Conservation (phyloP, 2,888 invertebrate species). For the Cheilosia grossa region DNA sequence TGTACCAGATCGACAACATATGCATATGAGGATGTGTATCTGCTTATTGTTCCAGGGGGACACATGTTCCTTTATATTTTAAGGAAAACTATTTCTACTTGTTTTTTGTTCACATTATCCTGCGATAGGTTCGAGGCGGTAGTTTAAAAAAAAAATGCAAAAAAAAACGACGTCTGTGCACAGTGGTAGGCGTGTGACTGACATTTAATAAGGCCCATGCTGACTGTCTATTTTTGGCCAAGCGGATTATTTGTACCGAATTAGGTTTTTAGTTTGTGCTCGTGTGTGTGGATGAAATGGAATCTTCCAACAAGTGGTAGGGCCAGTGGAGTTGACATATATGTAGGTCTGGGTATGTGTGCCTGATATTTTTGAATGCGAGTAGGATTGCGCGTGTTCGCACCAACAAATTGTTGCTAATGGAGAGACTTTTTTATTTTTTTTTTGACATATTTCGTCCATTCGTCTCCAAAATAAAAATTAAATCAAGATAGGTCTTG, state of each 20-base stretch:
- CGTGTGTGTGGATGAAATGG: not conserved
- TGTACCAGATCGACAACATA: slow-evolving; percentile 6
- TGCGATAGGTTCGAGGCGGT: slow-evolving; percentile 3
- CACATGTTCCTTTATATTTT: slow-evolving; percentile 54
- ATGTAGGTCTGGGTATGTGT: too few species aligned
- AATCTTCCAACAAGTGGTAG: not conserved
- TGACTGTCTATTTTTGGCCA: slow-evolving; percentile 56
- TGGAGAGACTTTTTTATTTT: too few species aligned
- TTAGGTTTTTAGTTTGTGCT: not conserved
- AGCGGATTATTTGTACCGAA: not conserved
- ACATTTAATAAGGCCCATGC: slow-evolving; percentile 64
- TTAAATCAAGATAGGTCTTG: too few species aligned
- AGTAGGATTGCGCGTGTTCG: too few species aligned
- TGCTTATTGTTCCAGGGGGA: slow-evolving; percentile 43
- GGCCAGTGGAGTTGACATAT: too few species aligned
- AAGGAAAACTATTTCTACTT: slow-evolving; percentile 25
- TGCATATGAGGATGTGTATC: slow-evolving; percentile 41
- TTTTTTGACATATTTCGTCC: too few species aligned
- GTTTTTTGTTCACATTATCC: not conserved
- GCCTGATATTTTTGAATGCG: too few species aligned
- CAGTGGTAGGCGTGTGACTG: slow-evolving; percentile 51
- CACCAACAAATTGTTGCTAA: too few species aligned
- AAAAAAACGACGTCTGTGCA: slow-evolving; percentile 20
- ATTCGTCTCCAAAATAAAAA: too few species aligned
- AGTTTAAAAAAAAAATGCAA: not conserved